Conservation (phyloP, 2,888 invertebrate species). For the Harmothoe impar region DNA sequence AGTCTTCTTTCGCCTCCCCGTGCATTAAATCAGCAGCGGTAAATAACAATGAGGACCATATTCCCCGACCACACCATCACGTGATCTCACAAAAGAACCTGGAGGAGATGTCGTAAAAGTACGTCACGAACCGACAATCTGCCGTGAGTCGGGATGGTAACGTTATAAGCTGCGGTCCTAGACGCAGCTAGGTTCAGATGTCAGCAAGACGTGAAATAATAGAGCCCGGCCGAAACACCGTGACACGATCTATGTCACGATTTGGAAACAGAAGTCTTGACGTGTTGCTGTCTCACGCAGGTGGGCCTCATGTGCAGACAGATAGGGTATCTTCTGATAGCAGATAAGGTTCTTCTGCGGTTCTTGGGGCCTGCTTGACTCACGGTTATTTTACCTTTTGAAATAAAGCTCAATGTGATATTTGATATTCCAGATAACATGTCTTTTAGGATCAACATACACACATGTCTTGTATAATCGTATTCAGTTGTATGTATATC, state of each 20-base stretch:
- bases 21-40: not conserved
- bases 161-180: not conserved
- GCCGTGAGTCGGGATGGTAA: not conserved
- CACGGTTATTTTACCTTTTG: not conserved
- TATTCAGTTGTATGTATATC: too few species aligned
- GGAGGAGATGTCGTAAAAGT: constrained; percentile 46
- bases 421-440: too few species aligned
- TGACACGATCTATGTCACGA: constrained; percentile 33
- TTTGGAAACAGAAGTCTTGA: constrained; percentile 30
- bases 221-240: not conserved
- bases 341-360: not conserved
- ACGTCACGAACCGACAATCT: constrained; percentile 26
- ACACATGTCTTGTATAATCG: too few species aligned
- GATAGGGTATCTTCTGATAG: constrained; percentile 28
- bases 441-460: too few species aligned
- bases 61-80: constrained; percentile 2
- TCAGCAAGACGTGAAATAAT: constrained; percentile 13
- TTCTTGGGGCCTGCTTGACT: not conserved
- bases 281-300: constrained; percentile 20
- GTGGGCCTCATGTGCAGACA: constrained; percentile 4
- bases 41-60: not conserved
- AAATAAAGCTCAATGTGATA: too few species aligned
- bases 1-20: too few species aligned
- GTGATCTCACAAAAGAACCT: not conserved
- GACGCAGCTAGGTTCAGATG: constrained; percentile 25